Evolutionary conservation across 2,797 vertebrate species (phyloP), one percentile per base, ranked within the genome.

Genomic region (Cynodonichthys magdalenae): DNA sequence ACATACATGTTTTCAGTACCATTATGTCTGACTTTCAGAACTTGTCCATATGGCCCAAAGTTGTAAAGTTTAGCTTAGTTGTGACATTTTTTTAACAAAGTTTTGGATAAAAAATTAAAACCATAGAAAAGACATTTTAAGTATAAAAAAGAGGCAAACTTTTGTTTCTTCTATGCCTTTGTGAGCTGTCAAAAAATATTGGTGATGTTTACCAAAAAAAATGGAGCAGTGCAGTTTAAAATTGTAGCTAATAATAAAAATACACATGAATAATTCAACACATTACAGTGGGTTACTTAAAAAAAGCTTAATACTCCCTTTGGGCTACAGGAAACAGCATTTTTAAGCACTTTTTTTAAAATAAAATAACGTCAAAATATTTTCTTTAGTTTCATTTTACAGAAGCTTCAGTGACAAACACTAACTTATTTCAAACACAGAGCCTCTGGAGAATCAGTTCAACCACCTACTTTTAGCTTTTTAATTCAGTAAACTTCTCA

Each of bases 401-500:
- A 63, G 45, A 17, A 24, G 17, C 48, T 41, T 8, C 45, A 55
- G 28, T 47, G 46, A 59, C 63, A 77, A 41, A 69, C 67, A 63
- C 15, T 52, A 58, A 15, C 9, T 48, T 10, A 19, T 57, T 66
- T 74, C 49, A 44, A 68, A 56, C 44, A 18, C 24, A 28, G 46
- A 63, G 27, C 2, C 49, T 58, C 52, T 65, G 29, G 73, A 53
- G 44, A 73, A 31, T 69, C 18, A 29, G 29, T 53, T 57, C 58
- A 76, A 69, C 61, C 1, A 64, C 31, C 44, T 63, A 28, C 61
- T 63, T 68, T 68, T 46, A 61, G 47, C n/a, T 47, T 39, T 63
- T 61, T 69, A 42, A 57, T 69, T 19, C 47, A 39, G 24, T 66
- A 46, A 85, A 81, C 71, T 72, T 74, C 47, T 71, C 68, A 75